Percentiles rank a stretch among this genome's conserved stretches.
These are phyloP conservation scores for Saccostrea glomerata DNA, from an alignment of 1,140 invertebrate species.

Conservation along the genomic window DNA sequence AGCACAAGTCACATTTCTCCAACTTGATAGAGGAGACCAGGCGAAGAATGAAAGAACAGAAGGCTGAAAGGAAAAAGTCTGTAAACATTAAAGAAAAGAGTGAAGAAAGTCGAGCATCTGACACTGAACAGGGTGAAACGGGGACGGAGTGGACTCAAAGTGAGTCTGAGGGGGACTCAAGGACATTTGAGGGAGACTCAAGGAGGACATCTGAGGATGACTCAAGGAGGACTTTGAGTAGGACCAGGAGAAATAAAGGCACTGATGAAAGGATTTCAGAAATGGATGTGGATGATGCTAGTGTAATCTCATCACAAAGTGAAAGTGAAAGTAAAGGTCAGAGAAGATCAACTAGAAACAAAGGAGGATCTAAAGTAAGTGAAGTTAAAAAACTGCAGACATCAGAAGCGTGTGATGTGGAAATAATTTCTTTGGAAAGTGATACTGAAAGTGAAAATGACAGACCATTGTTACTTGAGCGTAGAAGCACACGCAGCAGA, in stretches of 20 bases:
- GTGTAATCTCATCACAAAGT: neutral
- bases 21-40: slow-evolving; percentile 47
- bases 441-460: neutral
- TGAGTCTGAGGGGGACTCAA: neutral
- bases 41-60: slow-evolving; percentile 39
- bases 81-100: too few species aligned
- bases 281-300: neutral
- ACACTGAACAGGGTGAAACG: neutral
- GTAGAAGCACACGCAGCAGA: neutral
- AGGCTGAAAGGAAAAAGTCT: neutral
- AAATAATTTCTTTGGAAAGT: neutral
- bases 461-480: neutral
- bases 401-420: neutral
- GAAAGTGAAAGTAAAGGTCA: neutral
- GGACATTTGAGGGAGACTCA: neutral
- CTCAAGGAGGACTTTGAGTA: neutral
- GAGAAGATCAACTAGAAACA: neutral
- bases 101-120: neutral
- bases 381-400: neutral
- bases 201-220: neutral
- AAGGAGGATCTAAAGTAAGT: neutral
- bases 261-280: neutral
- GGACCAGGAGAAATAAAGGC: neutral
- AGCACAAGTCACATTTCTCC: slow-evolving; percentile 51
- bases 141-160: neutral